Conservation (phyloP, 2,797 vertebrate species). For the Bradypus variegatus region DNA sequence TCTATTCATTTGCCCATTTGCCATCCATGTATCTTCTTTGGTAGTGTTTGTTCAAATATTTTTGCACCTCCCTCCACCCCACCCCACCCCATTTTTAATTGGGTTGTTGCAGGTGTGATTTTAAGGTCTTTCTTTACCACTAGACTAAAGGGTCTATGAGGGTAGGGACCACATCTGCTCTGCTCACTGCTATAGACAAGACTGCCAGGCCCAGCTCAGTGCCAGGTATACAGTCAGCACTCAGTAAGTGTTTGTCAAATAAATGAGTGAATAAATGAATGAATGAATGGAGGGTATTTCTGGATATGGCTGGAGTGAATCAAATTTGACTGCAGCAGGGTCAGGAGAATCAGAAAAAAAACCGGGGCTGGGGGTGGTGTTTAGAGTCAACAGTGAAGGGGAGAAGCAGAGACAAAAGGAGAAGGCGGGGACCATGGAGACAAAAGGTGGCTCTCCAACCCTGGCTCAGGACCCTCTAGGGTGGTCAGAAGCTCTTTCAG, state of each 20-base stretch:
- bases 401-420: not conserved
- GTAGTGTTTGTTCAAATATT: not conserved
- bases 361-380: not conserved
- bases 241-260: not conserved
- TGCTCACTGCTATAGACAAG: not conserved
- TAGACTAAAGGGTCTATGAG: not conserved
- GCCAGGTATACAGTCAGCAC: not conserved
- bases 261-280: not conserved
- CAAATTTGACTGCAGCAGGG: not conserved
- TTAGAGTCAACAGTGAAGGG: not conserved
- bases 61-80: not conserved
- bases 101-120: not conserved
- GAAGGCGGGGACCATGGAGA: rapidly evolving
- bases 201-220: not conserved
- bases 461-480: not conserved
- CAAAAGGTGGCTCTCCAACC: too few species aligned
- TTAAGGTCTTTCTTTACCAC: not conserved
- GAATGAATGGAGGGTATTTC: not conserved
- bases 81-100: not conserved
- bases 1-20: not conserved
- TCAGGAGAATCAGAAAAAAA: not conserved
- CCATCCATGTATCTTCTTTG: not conserved
- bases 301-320: not conserved
- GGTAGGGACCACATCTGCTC: not conserved
- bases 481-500: not conserved